Base-by-base conservation (phyloP, 2,113 vertebrate genomes). In the Muscicapa adusta region DNA sequence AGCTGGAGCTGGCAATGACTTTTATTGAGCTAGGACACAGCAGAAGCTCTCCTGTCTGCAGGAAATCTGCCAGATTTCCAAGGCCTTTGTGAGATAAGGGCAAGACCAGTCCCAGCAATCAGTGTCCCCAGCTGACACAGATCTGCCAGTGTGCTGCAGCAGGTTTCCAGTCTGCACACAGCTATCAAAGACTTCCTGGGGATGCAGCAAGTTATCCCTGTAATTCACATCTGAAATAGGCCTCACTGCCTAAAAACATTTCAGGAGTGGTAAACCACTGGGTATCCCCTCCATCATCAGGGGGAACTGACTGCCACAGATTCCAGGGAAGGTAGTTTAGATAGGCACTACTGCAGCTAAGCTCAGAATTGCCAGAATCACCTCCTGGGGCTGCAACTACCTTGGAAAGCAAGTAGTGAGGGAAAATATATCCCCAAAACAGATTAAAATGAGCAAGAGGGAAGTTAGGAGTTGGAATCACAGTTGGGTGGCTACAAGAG, bases 51-150 rank as follows among this genome's bases (percentile, higher is more conserved):
- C 20, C 65, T 54, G 24, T 16, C 45, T 86, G 42, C 20, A 51
- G 34, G 29, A 80, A 80, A 84, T 58, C 34, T 65, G 45, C 19
- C 68, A 47, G 22, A 94, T 48, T 48, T 48, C n/a, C 12, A 5
- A 68, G 62, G 56, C 12, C 26, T 71, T 18, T 33, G n/a, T 16
- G 18, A 31, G 45, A 68, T 8, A 6, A 8, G 22, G 23, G 24
- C 29, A 78, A 63, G 66, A 61, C 5, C 63, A 43, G 36, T 51
- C 58, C 58, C 62, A 65, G 40, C 54, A 75, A 79, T 28, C 12
- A 2, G 14, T 6, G 18, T 53, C 24, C 3, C 3, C 1, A 5
- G 33, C 17, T 87, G 42, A 31, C 0, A 1, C 25, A 87, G 53
- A 51, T 17, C 20, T 82, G 51, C 25, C 15, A 20, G 12, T 2